These are phyloP conservation scores for Paramormyrops hopkinsi DNA, from an alignment of 2,797 vertebrate genomes.

Conservation along the genomic window DNA sequence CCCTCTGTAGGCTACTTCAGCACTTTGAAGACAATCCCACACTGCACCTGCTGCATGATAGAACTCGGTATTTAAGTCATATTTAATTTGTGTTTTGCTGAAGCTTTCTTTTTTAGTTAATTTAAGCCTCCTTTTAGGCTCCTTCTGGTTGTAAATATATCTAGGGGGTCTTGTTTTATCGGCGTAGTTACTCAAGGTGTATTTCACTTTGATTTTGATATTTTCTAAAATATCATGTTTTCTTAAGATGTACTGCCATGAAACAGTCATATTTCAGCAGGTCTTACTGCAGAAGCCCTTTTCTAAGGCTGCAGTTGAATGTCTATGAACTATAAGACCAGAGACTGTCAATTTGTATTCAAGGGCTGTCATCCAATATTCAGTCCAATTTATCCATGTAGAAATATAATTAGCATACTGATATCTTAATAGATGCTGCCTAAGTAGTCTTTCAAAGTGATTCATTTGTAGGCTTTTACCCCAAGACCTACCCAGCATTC, in stretches of 20 bases:
- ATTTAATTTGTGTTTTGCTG: background rate
- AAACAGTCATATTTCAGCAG: background rate
- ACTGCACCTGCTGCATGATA: background rate
- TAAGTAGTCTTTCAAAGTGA: background rate
- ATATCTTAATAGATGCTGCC: background rate
- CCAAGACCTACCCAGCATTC: background rate
- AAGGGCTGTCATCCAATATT: background rate
- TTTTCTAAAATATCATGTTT: background rate
- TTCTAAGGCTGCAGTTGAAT: slow-evolving; percentile 6
- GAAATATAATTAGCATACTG: background rate
- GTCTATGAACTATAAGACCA: background rate
- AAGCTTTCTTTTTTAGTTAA: background rate
- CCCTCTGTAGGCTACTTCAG: background rate
- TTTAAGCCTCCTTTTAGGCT: background rate
- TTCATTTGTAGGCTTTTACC: background rate
- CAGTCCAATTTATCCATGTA: slow-evolving; percentile 1
- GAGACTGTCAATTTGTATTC: background rate
- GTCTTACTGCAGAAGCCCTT: background rate
- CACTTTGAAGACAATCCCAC: background rate
- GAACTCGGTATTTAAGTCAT: background rate
- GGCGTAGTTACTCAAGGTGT: background rate
- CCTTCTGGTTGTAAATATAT: background rate
- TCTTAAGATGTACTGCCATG: background rate
- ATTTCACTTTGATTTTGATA: background rate
- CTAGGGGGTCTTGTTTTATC: background rate